Evolutionary conservation across 2,113 vertebrate species (phyloP), one percentile per base, ranked within the genome.

Genomic region (Eulemur rufifrons): DNA sequence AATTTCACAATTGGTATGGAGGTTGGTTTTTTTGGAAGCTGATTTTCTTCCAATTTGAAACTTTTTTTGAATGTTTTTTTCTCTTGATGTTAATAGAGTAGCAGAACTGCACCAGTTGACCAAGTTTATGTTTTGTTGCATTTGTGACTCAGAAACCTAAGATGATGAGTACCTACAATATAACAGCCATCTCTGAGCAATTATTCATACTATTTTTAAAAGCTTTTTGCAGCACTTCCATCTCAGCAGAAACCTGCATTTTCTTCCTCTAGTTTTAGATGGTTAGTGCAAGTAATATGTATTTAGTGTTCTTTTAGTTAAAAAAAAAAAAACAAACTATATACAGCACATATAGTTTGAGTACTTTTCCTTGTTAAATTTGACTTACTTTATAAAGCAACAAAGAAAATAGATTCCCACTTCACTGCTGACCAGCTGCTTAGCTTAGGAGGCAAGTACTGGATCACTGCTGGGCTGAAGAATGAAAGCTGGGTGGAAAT

Each of bases 261-360:
- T 39, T 56, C 66, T 23, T 27, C 32, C 52, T 78, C 45, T 42
- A 23, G 23, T 77, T 84, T 90, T 86, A 78, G 50, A 42, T 32
- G 13, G 47, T 64, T 47, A 50, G 42, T 82, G 25, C 71, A 12
- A 52, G 11, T 84, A 15, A 39, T 18, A 47, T 76, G 8, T 27
- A 42, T 74, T 86, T 91, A 39, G 9, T 91, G 86, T 95, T 78
- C 81, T 87, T 29, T 82, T 83, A 66, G 29, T 76, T 91, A 66
- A 68, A 94, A 87, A 52, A 66, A 68, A 68, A 66, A 68, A 94
- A 86, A 45, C 50, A 69, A 69, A 20, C 15, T 29, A 32, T 52
- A 3, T 39, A 5, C 23, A 32, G 63, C 52, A 63, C 64, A 61
- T 56, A n/a, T 1, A 39, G 45, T 82, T 85, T 47, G 32, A 61